Conservation (phyloP, 2,888 invertebrate genomes). For the Therioaphis trifolii region DNA sequence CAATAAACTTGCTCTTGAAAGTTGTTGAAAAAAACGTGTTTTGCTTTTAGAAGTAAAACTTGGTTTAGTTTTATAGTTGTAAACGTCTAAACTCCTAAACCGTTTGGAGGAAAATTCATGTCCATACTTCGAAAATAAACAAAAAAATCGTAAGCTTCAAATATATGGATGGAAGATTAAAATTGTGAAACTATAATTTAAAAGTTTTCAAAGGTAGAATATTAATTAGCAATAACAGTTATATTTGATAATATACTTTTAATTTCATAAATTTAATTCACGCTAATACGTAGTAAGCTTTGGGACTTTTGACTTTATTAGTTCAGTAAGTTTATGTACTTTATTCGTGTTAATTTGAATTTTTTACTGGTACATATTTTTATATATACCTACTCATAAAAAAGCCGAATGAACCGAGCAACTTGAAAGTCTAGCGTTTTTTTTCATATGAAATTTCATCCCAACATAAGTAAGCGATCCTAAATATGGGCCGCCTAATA, state of each 20-base stretch:
- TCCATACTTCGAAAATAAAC: neutral
- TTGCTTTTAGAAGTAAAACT: conserved; percentile 37
- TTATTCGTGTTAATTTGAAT: too few relatives aligned
- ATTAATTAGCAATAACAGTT: conserved; percentile 19
- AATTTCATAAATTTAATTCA: neutral
- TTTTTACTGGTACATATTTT: too few relatives aligned
- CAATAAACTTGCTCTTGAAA: conserved; percentile 18
- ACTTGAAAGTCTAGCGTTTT: too few relatives aligned
- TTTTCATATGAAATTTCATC: too few relatives aligned
- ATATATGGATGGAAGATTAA: neutral
- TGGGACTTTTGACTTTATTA: neutral
- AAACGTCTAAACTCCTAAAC: conserved; percentile 42
- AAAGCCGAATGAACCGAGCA: too few relatives aligned
- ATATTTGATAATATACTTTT: neutral
- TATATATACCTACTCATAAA: too few relatives aligned
- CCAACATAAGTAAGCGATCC: too few relatives aligned
- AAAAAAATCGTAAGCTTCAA: neutral
- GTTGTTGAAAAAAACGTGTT: conserved; percentile 38
- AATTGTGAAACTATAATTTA: neutral
- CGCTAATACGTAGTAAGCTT: neutral
- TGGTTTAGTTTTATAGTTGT: conserved; percentile 43
- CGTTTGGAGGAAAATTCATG: conserved; percentile 11
- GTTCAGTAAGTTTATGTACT: neutral
- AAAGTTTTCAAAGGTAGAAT: neutral
- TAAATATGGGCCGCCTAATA: too few relatives aligned